Base-by-base conservation (phyloP, 2,888 invertebrate species). In the Apotomis turbidana region DNA sequence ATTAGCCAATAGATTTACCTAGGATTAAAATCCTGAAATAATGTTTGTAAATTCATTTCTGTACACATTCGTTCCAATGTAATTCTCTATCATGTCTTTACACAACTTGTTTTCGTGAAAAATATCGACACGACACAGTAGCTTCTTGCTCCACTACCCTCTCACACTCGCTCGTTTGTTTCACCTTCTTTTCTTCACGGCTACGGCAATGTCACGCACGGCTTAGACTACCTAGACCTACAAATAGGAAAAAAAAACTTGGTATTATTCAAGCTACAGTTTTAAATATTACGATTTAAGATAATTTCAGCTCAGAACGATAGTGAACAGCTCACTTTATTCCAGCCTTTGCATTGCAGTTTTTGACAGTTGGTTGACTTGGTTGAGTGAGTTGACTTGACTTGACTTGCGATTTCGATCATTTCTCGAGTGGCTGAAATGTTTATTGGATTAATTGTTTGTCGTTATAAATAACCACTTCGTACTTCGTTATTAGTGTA, bases 11-110 rank as follows among this genome's bases (percentile, higher is more conserved):
- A 61, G 41, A 58, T 74, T 79, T 94, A 97, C 97, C 97, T 97
- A 79, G 97, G 97, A 95, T 98, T 97, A 88, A 97, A 98, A 94
- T 98, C 97, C 94, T 97, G 96, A 92, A 97, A 97, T 80, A 97
- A 91, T 78, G 97, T 96, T 94, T 97, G 97, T 83, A 97, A 95
- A 95, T 97, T 97, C 97, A 97, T 97, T 91, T 91, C 91, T 84
- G 90, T 88, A 85, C 92, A 92, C 93, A 91, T 92, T 85, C 86
- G 87, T 80, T 75, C 78, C 68, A 76, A 60, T 72, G 74, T 76
- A 81, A 76, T 75, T 75, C 79, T 74, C 78, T 80, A 86, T 74
- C 89, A 88, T 88, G 80, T 84, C 86, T 68, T 68, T 55, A 8
- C 46, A 49, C 51, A 27, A 71, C 57, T 44, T 15, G 13, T 62